A percentile compares a stretch with the other conserved stretches of the same genome.
These are phyloP conservation scores for Agonopterix heracliana DNA, from an alignment of 2,888 invertebrate species.

Conservation along the genomic window DNA sequence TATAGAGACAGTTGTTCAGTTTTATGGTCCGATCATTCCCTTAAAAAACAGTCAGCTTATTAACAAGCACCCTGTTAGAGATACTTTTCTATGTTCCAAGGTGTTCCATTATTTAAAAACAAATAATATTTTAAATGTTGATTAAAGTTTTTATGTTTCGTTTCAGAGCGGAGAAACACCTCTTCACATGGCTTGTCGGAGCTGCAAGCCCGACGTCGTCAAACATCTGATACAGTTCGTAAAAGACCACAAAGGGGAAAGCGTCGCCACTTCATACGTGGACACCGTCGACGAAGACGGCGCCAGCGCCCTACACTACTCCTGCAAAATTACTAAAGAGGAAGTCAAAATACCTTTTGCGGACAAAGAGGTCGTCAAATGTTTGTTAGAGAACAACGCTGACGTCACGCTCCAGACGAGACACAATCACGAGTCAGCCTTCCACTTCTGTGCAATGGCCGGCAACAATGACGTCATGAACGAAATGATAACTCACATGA, in stretches of 20 bases:
- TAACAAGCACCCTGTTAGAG: too few relatives aligned
- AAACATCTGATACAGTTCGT: constrained; percentile 90
- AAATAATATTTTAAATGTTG: too few relatives aligned
- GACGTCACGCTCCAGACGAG: constrained; percentile 91
- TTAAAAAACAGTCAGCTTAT: too few relatives aligned
- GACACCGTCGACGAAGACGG: constrained; percentile 94
- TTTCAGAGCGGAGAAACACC: constrained; percentile 94
- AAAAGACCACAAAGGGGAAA: constrained; percentile 83
- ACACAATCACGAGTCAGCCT: constrained; percentile 93
- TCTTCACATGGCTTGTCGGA: constrained; percentile 93
- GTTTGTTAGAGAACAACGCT: constrained; percentile 93
- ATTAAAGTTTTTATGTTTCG: too few relatives aligned
- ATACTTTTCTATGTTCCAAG: too few relatives aligned
- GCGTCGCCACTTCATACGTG: constrained; percentile 88
- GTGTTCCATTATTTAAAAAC: too few relatives aligned
- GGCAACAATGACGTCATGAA: constrained; percentile 96
- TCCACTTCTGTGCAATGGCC: constrained; percentile 95
- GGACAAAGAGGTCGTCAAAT: constrained; percentile 91
- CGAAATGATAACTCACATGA: constrained; percentile 95
- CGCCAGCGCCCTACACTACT: constrained; percentile 95
- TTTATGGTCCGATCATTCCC: too few relatives aligned
- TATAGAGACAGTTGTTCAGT: too few relatives aligned
- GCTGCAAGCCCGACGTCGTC: constrained; percentile 90
- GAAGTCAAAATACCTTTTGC: constrained; percentile 84
- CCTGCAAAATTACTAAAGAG: constrained; percentile 90